Conservation (phyloP, 1,140 invertebrate genomes). For the Conus betulinus region DNA sequence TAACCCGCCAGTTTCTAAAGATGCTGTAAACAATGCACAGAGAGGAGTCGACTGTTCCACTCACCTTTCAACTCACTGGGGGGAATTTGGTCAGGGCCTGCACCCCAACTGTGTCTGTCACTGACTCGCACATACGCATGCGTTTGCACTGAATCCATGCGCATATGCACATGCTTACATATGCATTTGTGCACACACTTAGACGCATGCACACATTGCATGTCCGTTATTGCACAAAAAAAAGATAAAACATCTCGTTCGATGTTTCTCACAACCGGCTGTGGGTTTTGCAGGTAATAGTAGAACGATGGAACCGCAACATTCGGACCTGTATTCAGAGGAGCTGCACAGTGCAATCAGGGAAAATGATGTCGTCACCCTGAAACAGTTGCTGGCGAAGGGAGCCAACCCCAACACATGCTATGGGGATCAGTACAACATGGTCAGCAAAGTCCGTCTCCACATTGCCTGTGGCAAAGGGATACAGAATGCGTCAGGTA, state of each 20-base stretch:
- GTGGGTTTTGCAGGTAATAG: too few species aligned
- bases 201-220: too few species aligned
- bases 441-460: conserved; percentile 61
- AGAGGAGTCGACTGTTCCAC: too few species aligned
- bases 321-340: not conserved
- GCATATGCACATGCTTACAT: not conserved
- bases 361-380: conserved; percentile 39
- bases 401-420: conserved; percentile 56
- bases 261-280: too few species aligned
- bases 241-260: too few species aligned
- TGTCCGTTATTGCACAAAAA: too few species aligned
- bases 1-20: too few species aligned
- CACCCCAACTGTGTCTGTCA: too few species aligned
- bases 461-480: conserved; percentile 63
- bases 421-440: conserved; percentile 56
- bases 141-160: not conserved
- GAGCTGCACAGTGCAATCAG: conserved; percentile 55
- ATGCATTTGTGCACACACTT: not conserved
- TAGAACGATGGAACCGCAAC: too few species aligned
- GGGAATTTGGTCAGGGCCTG: too few species aligned
- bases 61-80: too few species aligned
- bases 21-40: too few species aligned
- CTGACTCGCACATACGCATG: not conserved
- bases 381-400: conserved; percentile 45
- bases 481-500: conserved; percentile 54